These are phyloP conservation scores for Spatulosminthurus flaviceps DNA, from an alignment of 2,888 invertebrate genomes.

Conservation along the genomic window DNA sequence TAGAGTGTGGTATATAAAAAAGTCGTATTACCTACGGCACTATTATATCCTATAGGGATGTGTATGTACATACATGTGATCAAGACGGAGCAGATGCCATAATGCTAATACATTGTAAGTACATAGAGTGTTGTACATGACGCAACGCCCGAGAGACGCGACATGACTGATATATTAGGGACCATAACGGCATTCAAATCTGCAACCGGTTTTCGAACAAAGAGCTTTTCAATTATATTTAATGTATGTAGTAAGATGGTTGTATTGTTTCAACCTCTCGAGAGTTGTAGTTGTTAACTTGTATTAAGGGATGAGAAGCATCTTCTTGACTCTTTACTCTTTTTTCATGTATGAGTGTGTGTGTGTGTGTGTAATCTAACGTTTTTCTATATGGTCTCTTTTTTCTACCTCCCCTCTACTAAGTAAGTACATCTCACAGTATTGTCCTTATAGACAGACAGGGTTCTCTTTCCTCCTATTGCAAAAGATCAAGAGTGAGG, in stretches of 20 bases:
- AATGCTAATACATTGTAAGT: too few species aligned
- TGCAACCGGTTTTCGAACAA: conserved; percentile 51
- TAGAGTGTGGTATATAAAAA: too few species aligned
- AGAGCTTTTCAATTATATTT: conserved; percentile 40
- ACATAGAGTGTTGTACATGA: conserved; percentile 3
- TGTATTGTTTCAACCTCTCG: conserved; percentile 43
- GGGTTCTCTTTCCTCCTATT: background rate
- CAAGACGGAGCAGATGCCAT: too few species aligned
- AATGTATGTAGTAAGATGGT: conserved; percentile 26
- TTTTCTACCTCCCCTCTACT: background rate
- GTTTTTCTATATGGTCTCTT: conserved; percentile 21
- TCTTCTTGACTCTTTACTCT: background rate
- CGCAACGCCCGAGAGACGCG: conserved; percentile 31
- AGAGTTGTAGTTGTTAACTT: conserved; percentile 11
- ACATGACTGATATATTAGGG: conserved; percentile 47
- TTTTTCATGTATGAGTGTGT: too few species aligned
- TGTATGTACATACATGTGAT: too few species aligned
- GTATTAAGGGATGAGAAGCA: conserved; percentile 9
- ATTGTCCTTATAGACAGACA: background rate
- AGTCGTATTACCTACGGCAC: too few species aligned
- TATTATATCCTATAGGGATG: too few species aligned
- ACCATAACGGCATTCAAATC: conserved; percentile 49
- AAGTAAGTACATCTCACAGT: background rate
- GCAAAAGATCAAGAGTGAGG: background rate
- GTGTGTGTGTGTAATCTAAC: background rate